Evolutionary conservation across 2,888 invertebrate genomes (phyloP).

Genomic region (Drosophila eohydei): DNA sequence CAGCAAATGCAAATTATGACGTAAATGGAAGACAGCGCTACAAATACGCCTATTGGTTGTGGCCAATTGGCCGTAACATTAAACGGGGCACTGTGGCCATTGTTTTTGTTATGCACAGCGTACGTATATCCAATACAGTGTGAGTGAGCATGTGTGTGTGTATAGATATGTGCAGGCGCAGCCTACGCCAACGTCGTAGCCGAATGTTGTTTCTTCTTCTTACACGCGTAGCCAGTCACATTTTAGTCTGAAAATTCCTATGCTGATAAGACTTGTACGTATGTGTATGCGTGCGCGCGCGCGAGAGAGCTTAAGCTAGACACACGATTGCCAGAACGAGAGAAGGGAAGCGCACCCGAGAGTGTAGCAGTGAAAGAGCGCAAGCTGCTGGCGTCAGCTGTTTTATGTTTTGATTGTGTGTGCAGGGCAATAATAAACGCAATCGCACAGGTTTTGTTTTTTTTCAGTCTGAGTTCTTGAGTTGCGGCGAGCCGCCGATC

Average conservation of each 20-base stretch:
- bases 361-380: slow-evolving; percentile 12
- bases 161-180: slow-evolving; percentile 37
- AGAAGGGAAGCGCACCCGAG: not conserved
- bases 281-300: not conserved
- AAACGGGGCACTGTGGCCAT: slow-evolving; percentile 19
- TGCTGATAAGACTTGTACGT: slow-evolving; percentile 56
- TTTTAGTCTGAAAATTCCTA: slow-evolving; percentile 56
- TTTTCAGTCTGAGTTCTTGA: slow-evolving; percentile 51
- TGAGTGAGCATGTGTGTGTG: slow-evolving; percentile 6
- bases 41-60: slow-evolving; percentile 8
- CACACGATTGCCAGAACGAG: slow-evolving; percentile 15
- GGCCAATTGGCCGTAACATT: slow-evolving; percentile 22
- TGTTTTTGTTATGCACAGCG: slow-evolving; percentile 56
- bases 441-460: slow-evolving; percentile 58
- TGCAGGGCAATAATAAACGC: slow-evolving; percentile 41
- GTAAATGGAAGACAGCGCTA: slow-evolving; percentile 26
- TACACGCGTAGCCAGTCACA: slow-evolving; percentile 46
- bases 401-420: slow-evolving; percentile 73
- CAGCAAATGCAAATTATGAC: slow-evolving; percentile 27
- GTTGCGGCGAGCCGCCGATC: slow-evolving; percentile 47
- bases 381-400: slow-evolving; percentile 59
- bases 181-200: slow-evolving; percentile 37
- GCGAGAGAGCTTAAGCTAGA: slow-evolving; percentile 20
- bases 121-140: slow-evolving; percentile 4
- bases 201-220: slow-evolving; percentile 44